Evolutionary conservation across 1,140 invertebrate species (phyloP).

Genomic region (Dreissena rostriformis): DNA sequence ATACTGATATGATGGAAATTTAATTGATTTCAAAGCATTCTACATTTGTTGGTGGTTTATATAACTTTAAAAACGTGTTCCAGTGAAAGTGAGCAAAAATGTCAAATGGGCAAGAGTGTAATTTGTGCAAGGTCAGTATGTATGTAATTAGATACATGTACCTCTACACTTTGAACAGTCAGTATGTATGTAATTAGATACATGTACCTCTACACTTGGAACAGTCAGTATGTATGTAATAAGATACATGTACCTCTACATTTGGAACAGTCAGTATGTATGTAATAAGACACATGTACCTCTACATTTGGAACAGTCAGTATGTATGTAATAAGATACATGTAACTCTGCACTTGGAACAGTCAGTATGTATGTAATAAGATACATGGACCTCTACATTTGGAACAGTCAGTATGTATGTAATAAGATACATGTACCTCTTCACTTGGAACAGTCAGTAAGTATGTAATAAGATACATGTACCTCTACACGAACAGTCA

Average conservation of each 20-base stretch:
- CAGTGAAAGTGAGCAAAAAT: too few species aligned
- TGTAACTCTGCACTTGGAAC: conserved; percentile 90
- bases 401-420: background rate
- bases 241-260: conserved; percentile 86
- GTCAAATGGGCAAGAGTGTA: too few species aligned
- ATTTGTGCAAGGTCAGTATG: too few species aligned
- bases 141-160: too few species aligned
- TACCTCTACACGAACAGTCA: too few species aligned
- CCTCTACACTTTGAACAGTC: conserved; percentile 92
- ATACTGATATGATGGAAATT: too few species aligned
- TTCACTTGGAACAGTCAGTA: background rate
- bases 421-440: background rate
- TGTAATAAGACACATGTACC: conserved; percentile 92
- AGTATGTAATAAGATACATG: too few species aligned
- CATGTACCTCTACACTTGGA: conserved; percentile 88
- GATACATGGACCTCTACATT: conserved; percentile 89
- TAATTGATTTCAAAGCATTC: too few species aligned
- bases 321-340: conserved; percentile 91
- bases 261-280: conserved; percentile 96
- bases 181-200: too few species aligned
- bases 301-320: conserved; percentile 97
- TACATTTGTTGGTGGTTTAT: too few species aligned
- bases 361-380: conserved; percentile 93
- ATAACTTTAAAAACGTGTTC: too few species aligned
- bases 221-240: conserved; percentile 95